Percentiles rank a stretch among this genome's conserved stretches.
phyloP scores from a whole-genome alignment of 2,888 invertebrate species.

The Tipula helvola region DNA sequence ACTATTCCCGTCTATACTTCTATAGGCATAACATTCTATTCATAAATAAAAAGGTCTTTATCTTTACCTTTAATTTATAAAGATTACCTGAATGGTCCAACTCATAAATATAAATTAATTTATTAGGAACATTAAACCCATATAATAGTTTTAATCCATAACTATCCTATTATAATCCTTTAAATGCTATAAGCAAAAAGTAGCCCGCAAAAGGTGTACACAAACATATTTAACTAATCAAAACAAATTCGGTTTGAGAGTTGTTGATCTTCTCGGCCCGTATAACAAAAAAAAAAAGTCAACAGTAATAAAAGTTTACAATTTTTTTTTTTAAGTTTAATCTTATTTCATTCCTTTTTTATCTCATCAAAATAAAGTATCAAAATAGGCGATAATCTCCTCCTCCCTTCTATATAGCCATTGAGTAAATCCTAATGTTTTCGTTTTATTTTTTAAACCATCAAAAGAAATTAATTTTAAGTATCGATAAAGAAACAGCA shows the following conservation, averaged over 20 bases:
- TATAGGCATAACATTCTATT: background rate
- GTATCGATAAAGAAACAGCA: background rate
- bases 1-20: too few relatives aligned
- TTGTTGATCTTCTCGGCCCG: background rate
- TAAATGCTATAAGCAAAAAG: background rate
- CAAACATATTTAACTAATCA: background rate
- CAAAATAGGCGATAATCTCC: background rate
- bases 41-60: background rate
- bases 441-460: background rate
- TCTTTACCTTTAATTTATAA: background rate
- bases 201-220: background rate
- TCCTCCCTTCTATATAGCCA: background rate
- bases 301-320: background rate
- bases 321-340: background rate
- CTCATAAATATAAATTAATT: background rate
- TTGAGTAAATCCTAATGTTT: background rate
- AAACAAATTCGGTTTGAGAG: background rate
- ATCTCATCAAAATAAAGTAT: background rate
- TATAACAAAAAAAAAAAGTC: background rate
- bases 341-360: background rate
- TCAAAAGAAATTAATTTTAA: background rate
- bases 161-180: background rate
- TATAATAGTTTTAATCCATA: background rate
- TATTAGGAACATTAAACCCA: background rate
- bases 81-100: background rate